These are phyloP conservation scores for Pluvialis apricaria DNA, from an alignment of 2,113 vertebrate species.

Conservation along the genomic window DNA sequence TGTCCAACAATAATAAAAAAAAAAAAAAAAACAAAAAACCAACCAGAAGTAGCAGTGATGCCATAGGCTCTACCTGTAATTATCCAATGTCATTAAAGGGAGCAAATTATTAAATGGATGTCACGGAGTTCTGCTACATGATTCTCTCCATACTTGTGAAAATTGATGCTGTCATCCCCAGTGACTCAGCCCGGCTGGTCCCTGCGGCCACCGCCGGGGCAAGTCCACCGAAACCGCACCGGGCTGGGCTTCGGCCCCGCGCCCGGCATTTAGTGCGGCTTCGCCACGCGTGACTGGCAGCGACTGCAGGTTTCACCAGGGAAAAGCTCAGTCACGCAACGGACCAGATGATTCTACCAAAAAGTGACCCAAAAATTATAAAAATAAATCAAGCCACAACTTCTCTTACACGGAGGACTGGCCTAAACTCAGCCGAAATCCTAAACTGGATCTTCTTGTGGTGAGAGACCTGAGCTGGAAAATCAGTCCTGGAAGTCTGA, in stretches of 20 bases:
- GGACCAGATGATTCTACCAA: not conserved
- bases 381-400: not conserved
- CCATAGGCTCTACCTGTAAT: not conserved
- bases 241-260: accelerated
- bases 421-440: not conserved
- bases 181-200: not conserved
- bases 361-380: not conserved
- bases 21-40: too few species aligned
- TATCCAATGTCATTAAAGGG: not conserved
- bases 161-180: not conserved
- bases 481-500: not conserved
- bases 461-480: not conserved
- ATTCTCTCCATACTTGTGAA: not conserved
- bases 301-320: not conserved
- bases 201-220: accelerated
- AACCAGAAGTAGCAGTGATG: not conserved
- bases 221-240: accelerated
- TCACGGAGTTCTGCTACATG: not conserved
- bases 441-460: accelerated
- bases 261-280: accelerated
- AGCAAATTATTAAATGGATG: not conserved
- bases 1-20: not conserved
- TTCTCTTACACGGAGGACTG: not conserved
- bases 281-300: accelerated
- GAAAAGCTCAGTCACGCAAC: not conserved